Percentiles rank a stretch among this genome's conserved stretches.
Conservation (phyloP, 2,888 invertebrate genomes). For the Periphyllus acericola region DNA sequence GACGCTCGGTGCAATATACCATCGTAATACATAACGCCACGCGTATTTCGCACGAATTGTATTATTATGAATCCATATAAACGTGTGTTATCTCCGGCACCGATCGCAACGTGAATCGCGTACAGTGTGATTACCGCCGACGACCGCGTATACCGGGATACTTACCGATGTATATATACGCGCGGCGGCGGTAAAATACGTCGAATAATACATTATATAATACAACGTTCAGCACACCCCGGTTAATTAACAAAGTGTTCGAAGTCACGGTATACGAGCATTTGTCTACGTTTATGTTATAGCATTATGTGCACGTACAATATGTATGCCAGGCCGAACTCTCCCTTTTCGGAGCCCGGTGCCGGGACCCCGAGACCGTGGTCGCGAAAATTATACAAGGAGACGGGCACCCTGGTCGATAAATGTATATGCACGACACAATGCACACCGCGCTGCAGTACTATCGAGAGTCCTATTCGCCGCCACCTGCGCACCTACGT, state of each 20-base stretch:
- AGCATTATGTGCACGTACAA: not conserved
- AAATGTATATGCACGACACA: not conserved
- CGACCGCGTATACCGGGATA: not conserved
- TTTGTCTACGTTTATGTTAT: too few relatives aligned
- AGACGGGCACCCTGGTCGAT: not conserved
- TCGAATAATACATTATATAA: too few relatives aligned
- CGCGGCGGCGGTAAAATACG: not conserved
- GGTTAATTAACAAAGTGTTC: not conserved
- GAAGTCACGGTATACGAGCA: not conserved
- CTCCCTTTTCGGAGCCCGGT: not conserved
- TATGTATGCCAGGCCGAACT: not conserved
- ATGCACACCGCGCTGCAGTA: not conserved
- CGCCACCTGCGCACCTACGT: not conserved
- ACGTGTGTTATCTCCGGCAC: not conserved
- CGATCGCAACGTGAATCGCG: not conserved
- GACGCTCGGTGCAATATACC: not conserved
- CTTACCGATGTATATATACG: not conserved
- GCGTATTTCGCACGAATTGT: not conserved
- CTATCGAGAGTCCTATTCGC: too few relatives aligned
- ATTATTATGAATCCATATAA: too few relatives aligned
- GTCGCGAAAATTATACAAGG: not conserved
- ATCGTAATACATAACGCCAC: too few relatives aligned
- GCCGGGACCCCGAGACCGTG: not conserved
- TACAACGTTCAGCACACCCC: not conserved
- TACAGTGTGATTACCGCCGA: not conserved